Evolutionary conservation across 1,140 invertebrate genomes (phyloP), one percentile per base, ranked within the genome.

Genomic region (Spodoptera litura): DNA sequence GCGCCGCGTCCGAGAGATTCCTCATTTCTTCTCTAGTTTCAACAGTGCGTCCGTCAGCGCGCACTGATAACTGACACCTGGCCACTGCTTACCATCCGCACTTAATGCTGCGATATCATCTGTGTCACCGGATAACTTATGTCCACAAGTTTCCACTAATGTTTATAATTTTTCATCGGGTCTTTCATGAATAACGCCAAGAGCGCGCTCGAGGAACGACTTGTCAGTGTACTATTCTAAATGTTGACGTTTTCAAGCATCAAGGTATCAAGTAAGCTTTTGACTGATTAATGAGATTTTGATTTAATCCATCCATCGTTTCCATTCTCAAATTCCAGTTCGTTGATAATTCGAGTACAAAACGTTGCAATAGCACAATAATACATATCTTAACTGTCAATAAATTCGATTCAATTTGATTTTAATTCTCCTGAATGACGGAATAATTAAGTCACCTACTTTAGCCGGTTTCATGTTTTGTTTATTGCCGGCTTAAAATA

Each of bases 401-500:
- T 88, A 85, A 88, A 87, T 84, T 82, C 62, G 72, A 81, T 81
- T 83, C 64, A 77, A 84, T 86, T 87, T 84, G 82, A 84, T 83
- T 86, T 83, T 81, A 83, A 80, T 81, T 83, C 81, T 56, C 68
- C 78, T 72, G 59, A 83, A 77, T 85, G 83, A 84, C 83, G 80
- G 87, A 88, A 87, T 89, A 89, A 89, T 89, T 89, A 88, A 87
- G 86, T 88, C 81, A 82, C 82, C 82, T 83, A 82, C 82, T 86
- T 83, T 81, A 81, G 75, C 80, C 78, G 70, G 76, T 64, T 76
- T 62, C 80, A 80, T 59, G 79, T 87, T 90, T 89, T 90, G 86
- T 90, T 89, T 90, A 87, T 89, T 83, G 70, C 80, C 58, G 70
- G 83, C 81, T 81, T 87, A 87, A 88, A 82, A 85, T 88, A 86